Percentiles rank a stretch among this genome's conserved stretches.
Conservation (phyloP, 2,797 vertebrate genomes). For the Microctenopoma stevenorrisi region DNA sequence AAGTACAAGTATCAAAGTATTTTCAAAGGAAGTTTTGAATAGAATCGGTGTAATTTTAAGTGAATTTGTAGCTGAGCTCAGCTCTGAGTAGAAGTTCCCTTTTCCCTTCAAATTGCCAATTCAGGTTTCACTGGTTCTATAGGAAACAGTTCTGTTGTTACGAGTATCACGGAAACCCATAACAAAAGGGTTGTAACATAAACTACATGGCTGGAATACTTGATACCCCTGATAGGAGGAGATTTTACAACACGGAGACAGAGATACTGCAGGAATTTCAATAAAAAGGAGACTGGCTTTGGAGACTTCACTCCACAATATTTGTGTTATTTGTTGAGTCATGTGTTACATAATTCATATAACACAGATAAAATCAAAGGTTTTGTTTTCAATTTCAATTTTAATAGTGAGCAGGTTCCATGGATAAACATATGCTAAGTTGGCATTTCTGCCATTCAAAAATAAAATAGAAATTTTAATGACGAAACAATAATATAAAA, state of each 20-base stretch:
- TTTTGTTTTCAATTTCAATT: background rate
- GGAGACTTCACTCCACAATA: background rate
- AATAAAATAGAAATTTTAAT: too few relatives aligned
- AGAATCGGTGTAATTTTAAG: background rate
- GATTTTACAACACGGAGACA: slow-evolving; percentile 14
- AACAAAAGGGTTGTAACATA: slow-evolving; percentile 29
- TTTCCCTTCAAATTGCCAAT: background rate
- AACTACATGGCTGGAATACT: slow-evolving; percentile 20
- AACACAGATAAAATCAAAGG: background rate
- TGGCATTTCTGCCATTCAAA: too few relatives aligned
- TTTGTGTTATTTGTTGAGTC: background rate
- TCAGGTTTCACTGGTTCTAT: slow-evolving; percentile 46
- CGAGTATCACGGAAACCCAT: background rate
- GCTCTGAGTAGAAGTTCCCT: background rate
- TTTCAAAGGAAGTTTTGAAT: background rate
- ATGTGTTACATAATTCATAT: background rate
- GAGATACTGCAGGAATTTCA: background rate
- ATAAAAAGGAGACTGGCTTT: slow-evolving; percentile 1
- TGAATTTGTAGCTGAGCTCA: background rate
- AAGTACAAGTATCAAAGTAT: background rate
- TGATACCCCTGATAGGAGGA: slow-evolving; percentile 8
- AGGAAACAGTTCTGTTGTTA: background rate
- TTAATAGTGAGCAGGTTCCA: too few relatives aligned
- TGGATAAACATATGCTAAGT: too few relatives aligned
- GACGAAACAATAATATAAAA: too few relatives aligned